phyloP scores from a whole-genome alignment of 2,797 vertebrate genomes.

The Sebastes paucispinis region DNA sequence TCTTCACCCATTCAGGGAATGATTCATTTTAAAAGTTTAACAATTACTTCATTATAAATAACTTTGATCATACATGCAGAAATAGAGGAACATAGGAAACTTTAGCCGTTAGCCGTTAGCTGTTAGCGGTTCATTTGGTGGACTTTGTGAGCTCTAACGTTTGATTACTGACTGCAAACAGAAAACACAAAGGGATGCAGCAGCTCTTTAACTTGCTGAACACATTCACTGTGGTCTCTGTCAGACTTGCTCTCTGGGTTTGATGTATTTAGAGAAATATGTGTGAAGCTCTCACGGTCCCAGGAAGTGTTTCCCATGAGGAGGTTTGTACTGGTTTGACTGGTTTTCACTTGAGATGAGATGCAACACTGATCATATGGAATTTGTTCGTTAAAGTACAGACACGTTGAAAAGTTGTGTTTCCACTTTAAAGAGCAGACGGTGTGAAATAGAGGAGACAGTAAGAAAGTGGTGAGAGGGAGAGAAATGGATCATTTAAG shows the following conservation, averaged over 20 bases:
- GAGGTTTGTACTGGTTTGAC: neutral
- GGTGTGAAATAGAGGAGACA: neutral
- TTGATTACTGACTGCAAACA: too few species aligned
- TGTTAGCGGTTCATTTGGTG: neutral
- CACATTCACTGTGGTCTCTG: conserved; percentile 1
- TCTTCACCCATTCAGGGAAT: too few species aligned
- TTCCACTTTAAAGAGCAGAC: neutral
- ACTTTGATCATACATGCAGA: neutral
- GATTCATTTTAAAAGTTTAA: neutral
- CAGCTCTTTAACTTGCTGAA: neutral
- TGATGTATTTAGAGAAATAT: neutral
- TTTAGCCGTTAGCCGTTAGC: too few species aligned
- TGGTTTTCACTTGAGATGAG: neutral
- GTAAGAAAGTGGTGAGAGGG: neutral
- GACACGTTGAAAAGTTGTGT: too few species aligned
- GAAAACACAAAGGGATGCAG: neutral
- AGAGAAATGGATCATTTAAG: neutral
- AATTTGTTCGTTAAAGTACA: neutral
- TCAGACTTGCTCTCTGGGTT: neutral
- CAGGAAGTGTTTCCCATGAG: too few species aligned
- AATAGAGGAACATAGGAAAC: neutral
- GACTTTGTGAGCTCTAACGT: neutral
- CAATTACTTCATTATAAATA: neutral
- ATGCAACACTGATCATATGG: neutral
- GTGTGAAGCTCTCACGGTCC: neutral